Percentiles rank a stretch among this genome's conserved stretches.
Conservation (phyloP, 2,888 invertebrate genomes). For the Proisotoma minuta region DNA sequence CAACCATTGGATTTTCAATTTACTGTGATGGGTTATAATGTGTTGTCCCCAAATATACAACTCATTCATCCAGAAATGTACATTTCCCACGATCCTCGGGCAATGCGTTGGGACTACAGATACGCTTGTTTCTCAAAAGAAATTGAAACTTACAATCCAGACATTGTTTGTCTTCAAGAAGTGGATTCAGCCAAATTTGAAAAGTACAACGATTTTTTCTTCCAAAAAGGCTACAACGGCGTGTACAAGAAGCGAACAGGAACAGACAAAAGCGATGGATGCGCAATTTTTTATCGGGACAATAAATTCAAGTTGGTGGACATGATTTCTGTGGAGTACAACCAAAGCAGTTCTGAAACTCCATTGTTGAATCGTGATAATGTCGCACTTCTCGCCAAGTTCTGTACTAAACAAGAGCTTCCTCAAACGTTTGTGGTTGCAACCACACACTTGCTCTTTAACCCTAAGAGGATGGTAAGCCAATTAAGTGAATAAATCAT, state of each 20-base stretch:
- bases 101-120: slow-evolving; percentile 68
- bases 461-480: slow-evolving; percentile 64
- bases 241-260: slow-evolving; percentile 81
- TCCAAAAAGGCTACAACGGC: slow-evolving; percentile 63
- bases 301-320: slow-evolving; percentile 64
- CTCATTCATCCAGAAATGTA: slow-evolving; percentile 71
- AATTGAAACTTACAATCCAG: slow-evolving; percentile 58
- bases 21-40: slow-evolving; percentile 77
- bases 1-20: slow-evolving; percentile 55
- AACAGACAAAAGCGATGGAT: slow-evolving; percentile 75
- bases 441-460: slow-evolving; percentile 91
- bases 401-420: slow-evolving; percentile 57
- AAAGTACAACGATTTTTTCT: slow-evolving; percentile 10
- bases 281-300: slow-evolving; percentile 76
- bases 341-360: slow-evolving; percentile 53
- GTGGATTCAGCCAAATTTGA: slow-evolving; percentile 71
- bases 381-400: slow-evolving; percentile 73
- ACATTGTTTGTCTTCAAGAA: slow-evolving; percentile 83
- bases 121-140: slow-evolving; percentile 58
- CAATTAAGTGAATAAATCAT: too few species aligned
- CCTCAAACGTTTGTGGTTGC: slow-evolving; percentile 67
- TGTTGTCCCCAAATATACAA: slow-evolving; percentile 76
- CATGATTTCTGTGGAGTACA: slow-evolving; percentile 66
- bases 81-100: slow-evolving; percentile 55
- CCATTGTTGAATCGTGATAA: slow-evolving; percentile 76